Conservation (phyloP, 2,888 invertebrate genomes). For the Paralinhomoeus sp. region DNA sequence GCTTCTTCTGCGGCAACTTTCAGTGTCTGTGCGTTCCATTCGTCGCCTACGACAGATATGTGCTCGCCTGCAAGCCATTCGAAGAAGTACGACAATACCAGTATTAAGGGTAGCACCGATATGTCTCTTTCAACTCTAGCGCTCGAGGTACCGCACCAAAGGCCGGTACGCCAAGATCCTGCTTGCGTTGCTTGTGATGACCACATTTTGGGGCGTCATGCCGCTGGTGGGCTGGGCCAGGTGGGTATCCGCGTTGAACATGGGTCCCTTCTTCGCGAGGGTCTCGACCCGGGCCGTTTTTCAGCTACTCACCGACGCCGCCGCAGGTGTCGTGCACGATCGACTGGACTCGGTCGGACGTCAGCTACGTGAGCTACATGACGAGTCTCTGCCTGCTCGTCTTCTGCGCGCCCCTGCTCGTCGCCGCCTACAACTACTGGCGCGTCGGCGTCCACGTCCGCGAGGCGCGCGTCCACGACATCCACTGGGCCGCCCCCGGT, state of each 20-base stretch:
- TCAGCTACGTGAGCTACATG: slow-evolving; percentile 17
- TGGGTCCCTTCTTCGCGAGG: too few relatives aligned
- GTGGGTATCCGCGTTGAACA: too few relatives aligned
- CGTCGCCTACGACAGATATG: slow-evolving; percentile 18
- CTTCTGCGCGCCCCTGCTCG: slow-evolving; percentile 12
- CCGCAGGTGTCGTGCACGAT: slow-evolving; percentile 20
- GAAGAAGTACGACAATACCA: too few relatives aligned
- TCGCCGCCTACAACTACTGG: slow-evolving; percentile 7
- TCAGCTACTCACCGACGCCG: slow-evolving; percentile 15
- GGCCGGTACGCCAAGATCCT: slow-evolving; percentile 1
- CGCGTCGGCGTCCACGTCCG: slow-evolving; percentile 13
- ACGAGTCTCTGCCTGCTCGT: slow-evolving; percentile 12
- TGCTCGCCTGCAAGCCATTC: background rate
- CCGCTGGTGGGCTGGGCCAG: slow-evolving; percentile 14
- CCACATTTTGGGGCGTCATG: slow-evolving; percentile 9
- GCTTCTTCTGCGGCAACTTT: slow-evolving; percentile 21
- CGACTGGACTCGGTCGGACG: slow-evolving; percentile 19
- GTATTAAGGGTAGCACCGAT: too few relatives aligned
- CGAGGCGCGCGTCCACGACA: slow-evolving; percentile 4
- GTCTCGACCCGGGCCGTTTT: too few relatives aligned
- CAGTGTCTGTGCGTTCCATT: slow-evolving; percentile 15
- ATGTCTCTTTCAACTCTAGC: too few relatives aligned
- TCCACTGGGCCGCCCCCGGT: background rate
- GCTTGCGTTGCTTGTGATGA: slow-evolving; percentile 6
- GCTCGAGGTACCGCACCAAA: slow-evolving; percentile 1